phyloP scores from a whole-genome alignment of 30 jellyfish, hydroid and myxozoan genomes.

The Pseudorhiza aurosa region DNA sequence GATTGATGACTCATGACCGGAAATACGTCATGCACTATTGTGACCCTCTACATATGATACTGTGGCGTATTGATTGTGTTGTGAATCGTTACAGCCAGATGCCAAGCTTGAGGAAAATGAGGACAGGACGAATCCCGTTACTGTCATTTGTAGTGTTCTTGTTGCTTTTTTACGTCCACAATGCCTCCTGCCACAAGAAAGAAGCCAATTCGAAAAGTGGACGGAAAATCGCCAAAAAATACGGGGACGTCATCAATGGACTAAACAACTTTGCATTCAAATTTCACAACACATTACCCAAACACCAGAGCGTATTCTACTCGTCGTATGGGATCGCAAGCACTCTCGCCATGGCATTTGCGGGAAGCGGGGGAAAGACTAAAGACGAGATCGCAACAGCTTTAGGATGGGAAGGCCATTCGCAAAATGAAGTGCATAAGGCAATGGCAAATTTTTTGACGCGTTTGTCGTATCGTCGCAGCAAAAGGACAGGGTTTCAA shows the following conservation, averaged over 20 bases:
- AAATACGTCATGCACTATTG: too few species aligned
- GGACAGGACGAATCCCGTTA: too few species aligned
- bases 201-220: too few species aligned
- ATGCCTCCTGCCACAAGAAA: too few species aligned
- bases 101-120: too few species aligned
- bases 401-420: constrained; percentile 1
- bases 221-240: not conserved
- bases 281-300: constrained; percentile 20
- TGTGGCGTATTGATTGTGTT: too few species aligned
- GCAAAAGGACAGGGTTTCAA: not conserved
- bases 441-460: not conserved
- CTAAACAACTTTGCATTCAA: constrained; percentile 32
- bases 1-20: too few species aligned
- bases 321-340: constrained; percentile 74
- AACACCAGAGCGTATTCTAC: constrained; percentile 20
- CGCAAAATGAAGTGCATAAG: not conserved
- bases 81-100: too few species aligned
- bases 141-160: too few species aligned
- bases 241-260: not conserved
- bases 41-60: too few species aligned
- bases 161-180: too few species aligned
- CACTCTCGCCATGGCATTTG: constrained; percentile 51
- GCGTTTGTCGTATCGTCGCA: not conserved
- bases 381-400: constrained; percentile 52
- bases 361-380: constrained; percentile 56